Conservation (phyloP, 2,113 vertebrate species). For the Chloropsis cyanopogon region DNA sequence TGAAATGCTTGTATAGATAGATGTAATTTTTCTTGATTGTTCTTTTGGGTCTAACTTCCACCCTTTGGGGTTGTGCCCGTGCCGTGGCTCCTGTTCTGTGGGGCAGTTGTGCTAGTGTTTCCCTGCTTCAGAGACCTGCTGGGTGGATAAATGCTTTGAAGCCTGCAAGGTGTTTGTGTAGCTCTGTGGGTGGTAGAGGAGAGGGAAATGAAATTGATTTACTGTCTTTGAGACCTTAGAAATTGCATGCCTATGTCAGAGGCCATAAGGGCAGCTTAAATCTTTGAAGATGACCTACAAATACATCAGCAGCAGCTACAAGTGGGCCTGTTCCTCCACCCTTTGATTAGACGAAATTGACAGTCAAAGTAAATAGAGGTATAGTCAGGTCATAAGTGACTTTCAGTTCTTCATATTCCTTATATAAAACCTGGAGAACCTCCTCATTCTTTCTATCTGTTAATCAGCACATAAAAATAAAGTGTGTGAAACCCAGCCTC, state of each 20-base stretch:
- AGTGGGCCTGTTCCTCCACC: background rate
- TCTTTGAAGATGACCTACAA: background rate
- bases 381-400: background rate
- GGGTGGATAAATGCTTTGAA: background rate
- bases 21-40: background rate
- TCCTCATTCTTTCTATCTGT: background rate
- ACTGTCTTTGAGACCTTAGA: background rate
- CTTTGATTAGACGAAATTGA: background rate
- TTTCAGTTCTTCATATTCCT: background rate
- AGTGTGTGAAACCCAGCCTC: background rate
- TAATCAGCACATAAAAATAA: slow-evolving; percentile 36
- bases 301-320: background rate
- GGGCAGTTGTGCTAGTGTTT: background rate
- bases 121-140: background rate
- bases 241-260: background rate
- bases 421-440: background rate
- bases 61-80: background rate
- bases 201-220: background rate
- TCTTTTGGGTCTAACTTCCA: background rate
- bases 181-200: background rate
- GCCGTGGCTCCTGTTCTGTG: background rate
- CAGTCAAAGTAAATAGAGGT: background rate
- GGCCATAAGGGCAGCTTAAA: background rate
- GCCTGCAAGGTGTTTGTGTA: background rate
- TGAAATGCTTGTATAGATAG: background rate